Percentiles rank a stretch among this genome's conserved stretches.
These are phyloP conservation scores for Istiophorus platypterus DNA, from an alignment of 2,113 vertebrate species.

Conservation along the genomic window DNA sequence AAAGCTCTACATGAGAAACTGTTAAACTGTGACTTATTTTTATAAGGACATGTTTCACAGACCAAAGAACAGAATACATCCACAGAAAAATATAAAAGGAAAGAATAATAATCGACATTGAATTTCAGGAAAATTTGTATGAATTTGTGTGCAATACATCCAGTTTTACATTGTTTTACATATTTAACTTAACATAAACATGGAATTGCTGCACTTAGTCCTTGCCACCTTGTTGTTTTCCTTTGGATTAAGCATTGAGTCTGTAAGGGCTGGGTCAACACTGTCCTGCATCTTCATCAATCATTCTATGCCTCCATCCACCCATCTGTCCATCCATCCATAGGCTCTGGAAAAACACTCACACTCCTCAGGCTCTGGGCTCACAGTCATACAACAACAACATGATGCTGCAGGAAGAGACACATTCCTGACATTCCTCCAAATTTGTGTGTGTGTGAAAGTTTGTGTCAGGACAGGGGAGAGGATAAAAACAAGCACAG, in stretches of 20 bases:
- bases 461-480: slow-evolving; percentile 40
- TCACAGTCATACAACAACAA: slow-evolving; percentile 79
- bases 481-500: slow-evolving; percentile 26
- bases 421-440: slow-evolving; percentile 79
- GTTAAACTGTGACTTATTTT: not conserved
- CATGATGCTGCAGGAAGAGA: slow-evolving; percentile 76
- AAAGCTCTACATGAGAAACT: not conserved
- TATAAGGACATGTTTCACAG: not conserved
- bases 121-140: not conserved
- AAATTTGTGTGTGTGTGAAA: slow-evolving; percentile 47
- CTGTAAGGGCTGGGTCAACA: slow-evolving; percentile 52
- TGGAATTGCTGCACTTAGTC: not conserved
- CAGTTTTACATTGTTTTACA: not conserved
- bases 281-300: slow-evolving; percentile 59
- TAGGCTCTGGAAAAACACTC: slow-evolving; percentile 69
- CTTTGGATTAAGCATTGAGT: slow-evolving; percentile 36
- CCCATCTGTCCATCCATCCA: slow-evolving; percentile 44
- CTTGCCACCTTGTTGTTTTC: slow-evolving; percentile 48
- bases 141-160: not conserved
- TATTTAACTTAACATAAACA: not conserved
- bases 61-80: not conserved
- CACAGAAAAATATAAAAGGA: not conserved
- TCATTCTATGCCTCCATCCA: slow-evolving; percentile 57
- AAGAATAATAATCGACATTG: not conserved
- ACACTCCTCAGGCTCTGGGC: slow-evolving; percentile 72